phyloP scores from a whole-genome alignment of 1,140 invertebrate genomes.

The Drosophila nigromelanica region DNA sequence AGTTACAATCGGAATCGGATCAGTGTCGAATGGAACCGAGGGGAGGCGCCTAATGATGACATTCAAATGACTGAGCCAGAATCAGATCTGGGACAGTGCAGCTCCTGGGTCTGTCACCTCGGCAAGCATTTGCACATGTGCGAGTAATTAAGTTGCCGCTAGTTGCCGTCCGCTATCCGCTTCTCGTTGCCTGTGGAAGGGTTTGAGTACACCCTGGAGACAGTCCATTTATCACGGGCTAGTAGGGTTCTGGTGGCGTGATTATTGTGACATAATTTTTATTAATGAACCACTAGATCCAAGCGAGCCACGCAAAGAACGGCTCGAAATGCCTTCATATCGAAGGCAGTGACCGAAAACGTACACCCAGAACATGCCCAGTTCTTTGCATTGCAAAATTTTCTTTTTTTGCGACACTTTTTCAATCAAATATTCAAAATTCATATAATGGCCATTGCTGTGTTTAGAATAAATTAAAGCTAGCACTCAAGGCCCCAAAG shows the following conservation, averaged over 20 bases:
- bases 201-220: constrained; percentile 58
- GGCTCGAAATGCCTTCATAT: neutral
- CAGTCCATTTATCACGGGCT: constrained; percentile 61
- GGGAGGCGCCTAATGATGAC: constrained; percentile 66
- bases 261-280: constrained; percentile 79
- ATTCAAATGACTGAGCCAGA: constrained; percentile 58
- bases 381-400: constrained; percentile 8
- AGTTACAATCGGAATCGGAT: constrained; percentile 63
- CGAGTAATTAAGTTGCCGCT: constrained; percentile 61
- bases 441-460: constrained; percentile 68
- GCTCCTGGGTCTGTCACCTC: constrained; percentile 6
- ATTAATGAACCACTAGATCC: constrained; percentile 53
- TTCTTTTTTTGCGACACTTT: constrained; percentile 59
- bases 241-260: constrained; percentile 53
- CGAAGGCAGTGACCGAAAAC: constrained; percentile 66
- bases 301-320: neutral
- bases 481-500: constrained; percentile 49
- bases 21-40: constrained; percentile 45
- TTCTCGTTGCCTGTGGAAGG: constrained; percentile 30
- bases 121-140: constrained; percentile 47
- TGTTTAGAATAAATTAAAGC: constrained; percentile 74
- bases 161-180: neutral
- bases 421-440: constrained; percentile 80
- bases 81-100: constrained; percentile 12
- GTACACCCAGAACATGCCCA: constrained; percentile 42